Evolutionary conservation across 2,113 vertebrate genomes (phyloP), one percentile per base, ranked within the genome.

Genomic region (Cynopterus brachyotis): DNA sequence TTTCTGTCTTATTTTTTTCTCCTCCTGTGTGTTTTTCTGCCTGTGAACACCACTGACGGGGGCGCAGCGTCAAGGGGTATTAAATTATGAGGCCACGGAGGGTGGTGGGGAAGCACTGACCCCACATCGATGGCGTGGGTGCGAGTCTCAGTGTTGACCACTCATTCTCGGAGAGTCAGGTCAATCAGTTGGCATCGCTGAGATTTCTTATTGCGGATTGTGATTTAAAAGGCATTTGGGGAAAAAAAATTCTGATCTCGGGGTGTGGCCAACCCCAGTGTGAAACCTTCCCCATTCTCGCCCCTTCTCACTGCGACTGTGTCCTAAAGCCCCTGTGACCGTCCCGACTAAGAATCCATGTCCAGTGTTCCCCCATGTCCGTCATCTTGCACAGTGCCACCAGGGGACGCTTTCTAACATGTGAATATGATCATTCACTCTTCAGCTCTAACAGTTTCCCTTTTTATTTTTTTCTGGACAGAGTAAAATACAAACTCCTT

Each of bases 71-170:
- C 8, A 53, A 53, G 28, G 22, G 24, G 19, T 55, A 26, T 35
- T 35, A 15, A 37, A 2, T 6, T 28, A 0, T 4, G 40, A 24
- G 40, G 19, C 66, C 53, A 2, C 7, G 19, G 20, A 42, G 22
- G 22, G 17, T 55, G 6, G 28, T 35, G 11, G 11, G 40, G 69
- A 22, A 42, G 35, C 37, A 8, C 40, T 15, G 24, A 24, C 19
- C 66, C 40, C 30, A 37, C 60, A 42, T 9, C 20, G 37, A 19
- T 42, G 64, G 30, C 28, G 32, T 40, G 22, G 15, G 11, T 78
- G 55, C 30, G 10, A n/a, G 59, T 47, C 20, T 45, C 89, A 9
- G 6, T 24, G 0, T 50, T 50, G 42, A 6, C 6, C 16, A 35
- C 9, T 59, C 30, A 40, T 79, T 72, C 2, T 0, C 3, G 55